phyloP scores from a whole-genome alignment of 2,888 invertebrate genomes.

The Merodon equestris region DNA sequence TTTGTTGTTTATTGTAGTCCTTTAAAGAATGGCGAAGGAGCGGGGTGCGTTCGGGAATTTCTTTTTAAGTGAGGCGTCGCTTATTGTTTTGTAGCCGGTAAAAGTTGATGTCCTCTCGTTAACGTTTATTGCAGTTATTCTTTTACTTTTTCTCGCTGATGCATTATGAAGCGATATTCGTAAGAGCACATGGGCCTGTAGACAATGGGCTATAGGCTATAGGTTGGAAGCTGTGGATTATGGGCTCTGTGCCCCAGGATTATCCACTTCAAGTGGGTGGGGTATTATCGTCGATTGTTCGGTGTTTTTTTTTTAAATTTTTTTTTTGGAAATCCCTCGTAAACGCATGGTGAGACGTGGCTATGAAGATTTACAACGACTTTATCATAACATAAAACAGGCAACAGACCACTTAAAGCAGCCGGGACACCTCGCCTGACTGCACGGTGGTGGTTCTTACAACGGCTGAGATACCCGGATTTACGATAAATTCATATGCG shows the following conservation, averaged over 20 bases:
- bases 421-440: not conserved
- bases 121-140: constrained; percentile 57
- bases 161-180: no score
- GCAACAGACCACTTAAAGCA: not conserved
- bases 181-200: no score
- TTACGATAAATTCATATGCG: constrained; percentile 23
- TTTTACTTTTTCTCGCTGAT: constrained; percentile 13
- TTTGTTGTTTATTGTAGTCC: no score
- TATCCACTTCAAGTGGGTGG: no score
- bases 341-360: not conserved
- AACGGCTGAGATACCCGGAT: constrained; percentile 28
- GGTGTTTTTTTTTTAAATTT: not conserved
- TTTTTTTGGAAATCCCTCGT: not conserved
- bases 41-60: no score
- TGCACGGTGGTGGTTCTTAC: constrained; percentile 8
- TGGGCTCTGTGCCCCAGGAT: no score
- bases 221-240: no score
- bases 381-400: constrained; percentile 38
- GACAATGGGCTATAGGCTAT: no score
- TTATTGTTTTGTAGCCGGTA: constrained; percentile 57
- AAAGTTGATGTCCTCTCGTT: constrained; percentile 61
- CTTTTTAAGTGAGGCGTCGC: constrained; percentile 1
- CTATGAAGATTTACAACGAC: constrained; percentile 36
- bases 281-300: constrained; percentile 39
- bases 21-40: no score